These are phyloP conservation scores for Mungos mungo DNA, from an alignment of 2,113 vertebrate genomes.

Conservation along the genomic window DNA sequence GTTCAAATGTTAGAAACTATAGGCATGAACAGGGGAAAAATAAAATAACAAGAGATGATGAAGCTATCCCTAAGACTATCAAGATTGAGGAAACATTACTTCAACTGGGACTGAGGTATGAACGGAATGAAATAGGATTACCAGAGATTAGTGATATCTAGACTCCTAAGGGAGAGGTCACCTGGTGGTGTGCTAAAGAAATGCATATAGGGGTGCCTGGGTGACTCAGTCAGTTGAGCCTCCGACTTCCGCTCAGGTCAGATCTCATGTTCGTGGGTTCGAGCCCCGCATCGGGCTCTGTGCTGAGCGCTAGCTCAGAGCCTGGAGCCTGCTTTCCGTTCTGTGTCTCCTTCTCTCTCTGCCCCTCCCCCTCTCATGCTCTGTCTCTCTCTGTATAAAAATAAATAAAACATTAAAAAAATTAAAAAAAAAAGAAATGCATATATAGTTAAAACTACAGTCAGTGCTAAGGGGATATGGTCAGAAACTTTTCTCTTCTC, in stretches of 20 bases:
- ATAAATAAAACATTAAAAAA: no score
- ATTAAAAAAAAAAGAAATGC: not conserved
- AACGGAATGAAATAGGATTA: not conserved
- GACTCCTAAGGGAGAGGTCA: not conserved
- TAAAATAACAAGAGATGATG: not conserved
- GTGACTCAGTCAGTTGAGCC: no score
- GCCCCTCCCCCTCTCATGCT: no score
- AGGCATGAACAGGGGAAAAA: not conserved
- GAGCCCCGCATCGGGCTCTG: no score
- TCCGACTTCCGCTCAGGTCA: no score
- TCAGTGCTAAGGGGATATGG: not conserved
- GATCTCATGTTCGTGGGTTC: no score
- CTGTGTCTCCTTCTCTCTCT: no score
- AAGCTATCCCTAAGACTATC: not conserved
- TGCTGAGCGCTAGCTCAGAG: no score
- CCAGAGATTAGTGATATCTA: not conserved
- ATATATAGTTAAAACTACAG: not conserved
- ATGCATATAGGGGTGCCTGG: no score
- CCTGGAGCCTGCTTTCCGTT: no score
- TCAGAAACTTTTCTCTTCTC: not conserved
- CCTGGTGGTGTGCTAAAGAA: not conserved
- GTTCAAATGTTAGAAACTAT: not conserved
- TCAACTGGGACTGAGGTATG: not conserved
- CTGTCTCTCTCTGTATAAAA: no score
- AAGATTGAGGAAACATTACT: not conserved